phyloP scores from a whole-genome alignment of 2,888 invertebrate species.

The Acleris literana region DNA sequence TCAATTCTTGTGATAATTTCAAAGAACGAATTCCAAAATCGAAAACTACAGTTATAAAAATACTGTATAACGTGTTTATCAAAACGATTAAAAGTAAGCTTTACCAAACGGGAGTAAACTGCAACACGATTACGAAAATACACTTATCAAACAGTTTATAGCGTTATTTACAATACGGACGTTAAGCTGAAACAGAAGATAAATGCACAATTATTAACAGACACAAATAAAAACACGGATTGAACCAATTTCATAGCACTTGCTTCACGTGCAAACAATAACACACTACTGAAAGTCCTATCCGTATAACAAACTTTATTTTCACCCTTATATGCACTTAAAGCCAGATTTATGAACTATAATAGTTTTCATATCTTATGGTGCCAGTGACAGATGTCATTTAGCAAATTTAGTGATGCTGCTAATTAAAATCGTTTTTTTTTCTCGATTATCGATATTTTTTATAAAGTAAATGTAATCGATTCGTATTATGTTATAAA shows the following conservation, averaged over 20 bases:
- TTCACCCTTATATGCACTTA: no score
- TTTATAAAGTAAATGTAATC: no score
- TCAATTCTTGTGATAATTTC: constrained; percentile 5
- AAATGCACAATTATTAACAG: constrained; percentile 1
- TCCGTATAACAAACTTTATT: no score
- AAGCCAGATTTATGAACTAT: no score
- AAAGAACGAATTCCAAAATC: constrained; percentile 3
- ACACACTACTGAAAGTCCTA: neutral
- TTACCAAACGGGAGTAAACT: neutral
- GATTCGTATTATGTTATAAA: no score
- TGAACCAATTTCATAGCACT: neutral
- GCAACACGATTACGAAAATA: neutral
- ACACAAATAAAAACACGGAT: neutral
- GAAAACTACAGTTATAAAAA: constrained; percentile 13
- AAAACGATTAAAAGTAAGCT: constrained; percentile 5
- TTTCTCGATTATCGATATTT: no score
- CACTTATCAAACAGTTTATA: neutral
- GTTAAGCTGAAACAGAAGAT: constrained; percentile 14
- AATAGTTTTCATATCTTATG: no score
- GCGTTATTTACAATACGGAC: constrained; percentile 2
- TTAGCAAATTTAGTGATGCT: no score
- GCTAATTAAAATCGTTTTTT: no score
- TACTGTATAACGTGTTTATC: constrained; percentile 13
- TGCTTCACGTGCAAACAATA: neutral
- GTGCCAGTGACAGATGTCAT: no score